Evolutionary conservation across 2,113 vertebrate species (phyloP), one percentile per base, ranked within the genome.

Genomic region (Philantomba maxwellii): DNA sequence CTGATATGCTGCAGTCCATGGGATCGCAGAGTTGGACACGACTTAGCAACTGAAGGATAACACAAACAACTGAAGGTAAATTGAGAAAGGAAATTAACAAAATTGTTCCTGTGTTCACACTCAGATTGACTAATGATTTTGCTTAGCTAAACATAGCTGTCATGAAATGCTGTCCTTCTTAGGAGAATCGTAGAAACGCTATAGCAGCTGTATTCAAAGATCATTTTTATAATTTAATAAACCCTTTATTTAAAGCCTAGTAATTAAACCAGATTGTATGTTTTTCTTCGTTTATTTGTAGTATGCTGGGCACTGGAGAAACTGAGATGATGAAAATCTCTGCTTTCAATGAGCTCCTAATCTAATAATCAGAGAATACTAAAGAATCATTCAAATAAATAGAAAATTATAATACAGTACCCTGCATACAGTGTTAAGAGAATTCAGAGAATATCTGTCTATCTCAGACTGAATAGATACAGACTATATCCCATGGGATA

Each of bases 51-150:
- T 26, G 70, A 75, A 75, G 36, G 12, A 43, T 43, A 25, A 75
- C 36, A 75, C 70, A 75, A 75, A 43, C 23, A 87, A 62, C 21
- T 89, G 28, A 82, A 90, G 23, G 85, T 28, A 91, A 51, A 60
- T 47, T 84, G 39, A 85, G 14, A 83, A 84, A 7, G 60, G 30
- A 89, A 91, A 86, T 87, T 82, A 64, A 70, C 14, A 83, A 87
- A 17, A 55, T 3, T 10, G 1, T 82, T 47, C 7, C 19, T 94
- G 6, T 81, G 3, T 70, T 93, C 15, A 84, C 39, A 58, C n/a
- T n/a, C 39, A 84, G 33, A n/a, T 85, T 78, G 5, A 36, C 70
- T 87, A 82, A 73, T 70, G 26, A 87, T 87, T 96, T 97, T 80
- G 10, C 6, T 83, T 82, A 78, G 10, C 66, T 84, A n/a, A 89